These are phyloP conservation scores for Coleophora deauratella DNA, from an alignment of 2,888 invertebrate species.

Conservation along the genomic window DNA sequence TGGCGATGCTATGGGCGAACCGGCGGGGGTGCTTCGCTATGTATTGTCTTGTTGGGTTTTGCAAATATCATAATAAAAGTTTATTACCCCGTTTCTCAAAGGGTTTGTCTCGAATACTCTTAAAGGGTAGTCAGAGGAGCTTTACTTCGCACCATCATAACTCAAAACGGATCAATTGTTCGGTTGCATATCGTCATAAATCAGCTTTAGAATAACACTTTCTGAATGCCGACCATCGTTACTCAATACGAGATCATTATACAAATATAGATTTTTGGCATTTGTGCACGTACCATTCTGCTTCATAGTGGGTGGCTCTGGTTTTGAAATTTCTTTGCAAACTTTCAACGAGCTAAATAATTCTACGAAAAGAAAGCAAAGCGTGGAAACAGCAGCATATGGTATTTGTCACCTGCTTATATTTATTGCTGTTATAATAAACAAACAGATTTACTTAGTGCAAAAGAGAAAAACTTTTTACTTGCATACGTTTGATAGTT, in stretches of 20 bases:
- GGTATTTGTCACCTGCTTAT: conserved; percentile 45
- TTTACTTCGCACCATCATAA: conserved; percentile 47
- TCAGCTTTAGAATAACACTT: conserved; percentile 57
- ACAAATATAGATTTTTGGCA: conserved; percentile 70
- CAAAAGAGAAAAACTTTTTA: too few relatives aligned
- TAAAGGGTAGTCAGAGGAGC: conserved; percentile 63
- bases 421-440: conserved; percentile 15
- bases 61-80: conserved; percentile 72
- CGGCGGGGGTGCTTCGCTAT: conserved; percentile 51
- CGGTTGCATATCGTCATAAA: conserved; percentile 67
- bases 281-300: conserved; percentile 56
- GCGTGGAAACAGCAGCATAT: conserved; percentile 34
- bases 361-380: conserved; percentile 65
- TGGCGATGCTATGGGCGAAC: conserved; percentile 42
- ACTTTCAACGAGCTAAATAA: conserved; percentile 33
- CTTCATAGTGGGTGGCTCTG: conserved; percentile 50
- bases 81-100: conserved; percentile 70
- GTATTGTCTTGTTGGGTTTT: conserved; percentile 53
- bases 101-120: conserved; percentile 56
- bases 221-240: conserved; percentile 49
- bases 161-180: conserved; percentile 63
- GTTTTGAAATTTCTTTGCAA: conserved; percentile 48
- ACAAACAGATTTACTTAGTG: too few relatives aligned
- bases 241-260: conserved; percentile 69
- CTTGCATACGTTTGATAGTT: too few relatives aligned